These are phyloP conservation scores for Elaphurus davidianus DNA, from an alignment of 2,113 vertebrate genomes.

Conservation along the genomic window DNA sequence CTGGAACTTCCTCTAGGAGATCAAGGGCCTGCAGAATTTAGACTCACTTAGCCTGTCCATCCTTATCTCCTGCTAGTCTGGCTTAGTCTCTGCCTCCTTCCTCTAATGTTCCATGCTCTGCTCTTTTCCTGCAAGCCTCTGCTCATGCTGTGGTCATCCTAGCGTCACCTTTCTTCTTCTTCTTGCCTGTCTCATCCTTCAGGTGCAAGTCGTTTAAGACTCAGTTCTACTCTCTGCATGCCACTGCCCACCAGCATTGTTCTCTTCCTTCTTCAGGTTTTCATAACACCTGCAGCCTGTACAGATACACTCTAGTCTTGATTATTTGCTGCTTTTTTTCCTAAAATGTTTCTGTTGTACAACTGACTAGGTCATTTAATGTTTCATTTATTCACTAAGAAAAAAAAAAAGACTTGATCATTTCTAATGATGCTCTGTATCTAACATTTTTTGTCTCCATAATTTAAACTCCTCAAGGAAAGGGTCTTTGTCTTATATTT, in stretches of 20 bases:
- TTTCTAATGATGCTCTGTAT: not conserved
- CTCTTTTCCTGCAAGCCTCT: not conserved
- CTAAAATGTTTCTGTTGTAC: not conserved
- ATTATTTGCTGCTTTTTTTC: not conserved
- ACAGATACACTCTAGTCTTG: not conserved
- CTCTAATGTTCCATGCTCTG: not conserved
- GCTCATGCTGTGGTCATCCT: not conserved
- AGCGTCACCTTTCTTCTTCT: not conserved
- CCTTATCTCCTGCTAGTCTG: not conserved
- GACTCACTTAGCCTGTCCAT: not conserved
- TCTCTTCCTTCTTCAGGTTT: not conserved
- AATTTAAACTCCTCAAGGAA: slow-evolving; percentile 14
- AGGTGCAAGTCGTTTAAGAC: not conserved
- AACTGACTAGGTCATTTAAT: not conserved
- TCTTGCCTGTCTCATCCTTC: not conserved
- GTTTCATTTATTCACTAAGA: not conserved
- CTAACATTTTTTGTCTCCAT: not conserved
- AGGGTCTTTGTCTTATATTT: not conserved
- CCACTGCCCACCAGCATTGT: not conserved
- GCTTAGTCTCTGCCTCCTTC: not conserved
- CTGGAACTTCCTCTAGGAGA: not conserved
- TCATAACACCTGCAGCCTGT: not conserved
- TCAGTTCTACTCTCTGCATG: not conserved
- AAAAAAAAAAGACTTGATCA: not conserved
- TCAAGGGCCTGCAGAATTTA: not conserved